Base-by-base conservation (phyloP, 1,140 invertebrate species). In the Cydia pomonella region DNA sequence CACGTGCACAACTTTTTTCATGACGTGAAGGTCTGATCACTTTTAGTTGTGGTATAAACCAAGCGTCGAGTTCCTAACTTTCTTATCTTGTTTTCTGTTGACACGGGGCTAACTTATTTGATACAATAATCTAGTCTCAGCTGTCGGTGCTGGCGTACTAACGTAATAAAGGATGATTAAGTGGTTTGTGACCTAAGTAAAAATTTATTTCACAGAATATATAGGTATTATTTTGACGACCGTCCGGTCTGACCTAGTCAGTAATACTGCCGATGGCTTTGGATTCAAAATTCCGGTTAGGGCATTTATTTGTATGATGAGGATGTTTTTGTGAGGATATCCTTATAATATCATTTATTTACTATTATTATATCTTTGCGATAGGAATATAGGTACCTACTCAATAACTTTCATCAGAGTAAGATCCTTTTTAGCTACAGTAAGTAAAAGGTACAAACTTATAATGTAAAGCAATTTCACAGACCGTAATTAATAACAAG, bases 111-210 rank as follows among this genome's bases (percentile, higher is more conserved):
- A 69, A 69, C 16, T 69, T 69, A 29, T 38, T 69, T 41, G 64
- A 69, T 69, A 69, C 64, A 69, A 69, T 69, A 69, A 69, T 69
- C 64, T 69, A 69, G 29, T 69, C n/a, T 12, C 29, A 23, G 53
- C 53, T 21, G 16, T 23, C 9, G 18, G 53, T 23, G 7, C 18
- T 41, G 41, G 10, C 12, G 41, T 12, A 12, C 41, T 44, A 44
- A 44, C 2, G 10, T 53, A 53, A 53, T 53, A 53, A 53, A 18
- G 7, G 16, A 50, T 16, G 21, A 13, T 64, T 64, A 4, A 64
- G 13, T 16, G 27, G 23, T 25, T 25, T 18, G n/a, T 50, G 13
- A 47, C 16, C 13, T 47, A 16, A 13, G 44, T 47, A 47, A 47
- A 44, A 33, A 33, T 33, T 0, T 6, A 33, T 33, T 33, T 33